These are phyloP conservation scores for Trichosurus vulpecula DNA, from an alignment of 2,797 vertebrate species.

Conservation along the genomic window DNA sequence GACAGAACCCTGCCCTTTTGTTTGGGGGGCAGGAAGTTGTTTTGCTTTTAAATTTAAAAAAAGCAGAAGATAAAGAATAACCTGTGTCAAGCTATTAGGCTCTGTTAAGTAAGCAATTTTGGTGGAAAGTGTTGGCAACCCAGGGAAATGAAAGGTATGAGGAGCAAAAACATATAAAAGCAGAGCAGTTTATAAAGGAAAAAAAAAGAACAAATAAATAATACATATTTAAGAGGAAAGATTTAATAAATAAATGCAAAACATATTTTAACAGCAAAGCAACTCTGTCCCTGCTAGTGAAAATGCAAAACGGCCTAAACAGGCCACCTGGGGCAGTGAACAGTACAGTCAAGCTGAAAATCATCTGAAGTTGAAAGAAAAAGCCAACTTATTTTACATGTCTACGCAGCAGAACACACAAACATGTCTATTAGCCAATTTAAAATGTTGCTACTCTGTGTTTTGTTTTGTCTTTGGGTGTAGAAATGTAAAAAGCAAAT, in stretches of 20 bases:
- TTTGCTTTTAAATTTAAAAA: neutral
- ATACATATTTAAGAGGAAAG: neutral
- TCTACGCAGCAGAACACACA: neutral
- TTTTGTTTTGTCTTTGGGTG: neutral
- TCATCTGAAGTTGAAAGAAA: neutral
- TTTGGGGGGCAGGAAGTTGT: too few relatives aligned
- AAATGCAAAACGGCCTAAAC: neutral
- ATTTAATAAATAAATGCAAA: constrained; percentile 20
- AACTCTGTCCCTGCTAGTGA: neutral
- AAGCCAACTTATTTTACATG: neutral
- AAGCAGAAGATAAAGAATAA: neutral
- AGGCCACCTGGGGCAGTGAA: neutral
- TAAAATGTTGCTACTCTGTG: neutral
- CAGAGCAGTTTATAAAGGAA: neutral
- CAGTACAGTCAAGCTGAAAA: constrained; percentile 18
- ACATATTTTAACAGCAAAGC: neutral
- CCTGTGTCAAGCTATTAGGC: neutral
- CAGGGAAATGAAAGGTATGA: neutral
- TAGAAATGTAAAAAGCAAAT: neutral
- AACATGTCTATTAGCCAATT: neutral
- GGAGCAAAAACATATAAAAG: neutral
- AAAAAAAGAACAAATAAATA: neutral
- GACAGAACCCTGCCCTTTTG: neutral
- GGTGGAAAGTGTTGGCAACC: neutral
- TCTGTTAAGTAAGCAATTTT: neutral